A percentile compares a stretch with the other conserved stretches of the same genome.
Evolutionary conservation across 1,140 invertebrate species (phyloP).

Genomic region (Diorhabda sublineata): DNA sequence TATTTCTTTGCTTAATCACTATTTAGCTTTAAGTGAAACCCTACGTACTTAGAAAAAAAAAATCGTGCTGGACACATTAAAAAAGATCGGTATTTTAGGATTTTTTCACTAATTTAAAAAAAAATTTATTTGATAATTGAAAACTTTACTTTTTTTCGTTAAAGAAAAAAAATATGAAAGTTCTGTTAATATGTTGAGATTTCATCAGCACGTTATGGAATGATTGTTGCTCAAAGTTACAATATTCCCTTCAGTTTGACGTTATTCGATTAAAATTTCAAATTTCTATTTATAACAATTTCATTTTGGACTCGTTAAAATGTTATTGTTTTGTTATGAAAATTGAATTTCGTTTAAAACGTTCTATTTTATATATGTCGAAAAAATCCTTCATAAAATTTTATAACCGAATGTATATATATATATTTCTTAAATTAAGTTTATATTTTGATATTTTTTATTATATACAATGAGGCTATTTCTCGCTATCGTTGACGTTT

Average conservation of each 20-base stretch:
- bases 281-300: too few species aligned
- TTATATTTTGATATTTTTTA: conserved; percentile 37
- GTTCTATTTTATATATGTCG: not conserved
- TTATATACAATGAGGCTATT: conserved; percentile 28
- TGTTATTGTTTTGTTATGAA: too few species aligned
- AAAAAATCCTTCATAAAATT: not conserved
- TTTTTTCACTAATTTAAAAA: conserved; percentile 10
- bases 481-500: conserved; percentile 15
- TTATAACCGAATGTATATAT: conserved; percentile 23
- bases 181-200: not conserved
- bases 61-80: conserved; percentile 36
- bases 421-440: conserved; percentile 31
- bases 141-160: not conserved
- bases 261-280: too few species aligned
- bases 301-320: too few species aligned
- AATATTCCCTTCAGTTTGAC: too few species aligned
- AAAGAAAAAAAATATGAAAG: not conserved
- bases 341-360: too few species aligned
- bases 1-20: conserved; percentile 31
- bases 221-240: too few species aligned
- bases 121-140: not conserved
- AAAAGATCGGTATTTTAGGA: conserved; percentile 9
- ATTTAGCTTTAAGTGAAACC: conserved; percentile 39
- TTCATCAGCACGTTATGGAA: too few species aligned
- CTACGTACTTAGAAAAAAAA: conserved; percentile 36